Evolutionary conservation across 2,888 invertebrate species (phyloP).

Genomic region (Nomada fabriciana): DNA sequence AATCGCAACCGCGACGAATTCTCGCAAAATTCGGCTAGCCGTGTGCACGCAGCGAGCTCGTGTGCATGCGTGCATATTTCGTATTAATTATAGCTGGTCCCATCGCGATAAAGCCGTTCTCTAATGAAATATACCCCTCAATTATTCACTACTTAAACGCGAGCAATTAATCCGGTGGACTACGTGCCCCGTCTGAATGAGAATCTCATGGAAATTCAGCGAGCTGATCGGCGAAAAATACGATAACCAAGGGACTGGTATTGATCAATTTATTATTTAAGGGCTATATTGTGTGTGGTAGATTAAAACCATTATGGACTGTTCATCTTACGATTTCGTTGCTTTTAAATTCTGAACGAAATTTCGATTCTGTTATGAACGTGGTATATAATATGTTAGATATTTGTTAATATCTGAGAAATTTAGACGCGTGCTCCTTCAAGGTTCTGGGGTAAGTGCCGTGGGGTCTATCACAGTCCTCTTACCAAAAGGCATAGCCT

Average conservation of each 20-base stretch:
- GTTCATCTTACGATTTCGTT: background rate
- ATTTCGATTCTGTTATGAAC: too few species aligned
- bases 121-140: constrained; percentile 79
- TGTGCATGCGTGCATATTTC: constrained; percentile 36
- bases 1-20: background rate
- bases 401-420: too few species aligned
- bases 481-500: too few species aligned
- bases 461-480: too few species aligned
- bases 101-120: constrained; percentile 71
- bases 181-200: constrained; percentile 19
- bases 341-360: too few species aligned
- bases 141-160: constrained; percentile 79
- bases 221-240: background rate
- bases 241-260: too few species aligned
- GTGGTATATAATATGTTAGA: too few species aligned
- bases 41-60: background rate
- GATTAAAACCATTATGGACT: background rate
- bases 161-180: constrained; percentile 73
- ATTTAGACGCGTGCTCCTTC: too few species aligned
- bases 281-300: too few species aligned
- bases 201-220: constrained; percentile 12
- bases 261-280: too few species aligned
- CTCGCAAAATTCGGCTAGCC: constrained; percentile 1
- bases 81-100: constrained; percentile 77
- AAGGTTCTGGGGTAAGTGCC: too few species aligned